Percentiles rank a stretch among this genome's conserved stretches.
phyloP scores from a whole-genome alignment of 2,113 vertebrate species.

The Hoplias malabaricus region DNA sequence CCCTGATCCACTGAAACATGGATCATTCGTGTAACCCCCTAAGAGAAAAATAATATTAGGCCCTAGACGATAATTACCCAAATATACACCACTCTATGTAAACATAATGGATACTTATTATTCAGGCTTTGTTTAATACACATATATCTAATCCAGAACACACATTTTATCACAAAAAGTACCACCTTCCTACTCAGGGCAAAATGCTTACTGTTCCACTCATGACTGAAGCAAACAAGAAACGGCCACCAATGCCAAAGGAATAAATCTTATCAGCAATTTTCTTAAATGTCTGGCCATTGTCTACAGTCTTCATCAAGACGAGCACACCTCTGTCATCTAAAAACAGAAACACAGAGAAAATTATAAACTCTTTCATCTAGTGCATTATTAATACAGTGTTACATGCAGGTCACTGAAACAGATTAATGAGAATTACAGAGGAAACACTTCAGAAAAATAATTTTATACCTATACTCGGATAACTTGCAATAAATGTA shows the following conservation, averaged over 20 bases:
- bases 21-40: slow-evolving; percentile 83
- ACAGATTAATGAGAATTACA: not conserved
- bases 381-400: not conserved
- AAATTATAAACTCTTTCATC: not conserved
- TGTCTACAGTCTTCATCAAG: slow-evolving; percentile 80
- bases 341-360: slow-evolving; percentile 57
- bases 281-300: slow-evolving; percentile 78
- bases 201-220: slow-evolving; percentile 77
- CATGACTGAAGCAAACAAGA: slow-evolving; percentile 93
- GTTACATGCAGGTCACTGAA: no score
- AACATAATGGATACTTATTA: no score
- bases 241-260: slow-evolving; percentile 87
- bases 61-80: not conserved
- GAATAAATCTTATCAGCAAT: slow-evolving; percentile 85
- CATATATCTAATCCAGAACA: no score
- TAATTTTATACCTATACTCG: not conserved
- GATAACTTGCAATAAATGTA: not conserved
- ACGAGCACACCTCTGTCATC: slow-evolving; percentile 81
- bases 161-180: not conserved
- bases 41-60: slow-evolving; percentile 23
- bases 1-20: slow-evolving; percentile 87
- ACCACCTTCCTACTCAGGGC: not conserved
- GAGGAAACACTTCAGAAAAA: not conserved
- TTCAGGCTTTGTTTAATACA: no score
- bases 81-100: not conserved